Percentiles rank a stretch among this genome's conserved stretches.
These are phyloP conservation scores for Gallinago solitaria DNA, from an alignment of 2,797 vertebrate genomes.

Conservation along the genomic window DNA sequence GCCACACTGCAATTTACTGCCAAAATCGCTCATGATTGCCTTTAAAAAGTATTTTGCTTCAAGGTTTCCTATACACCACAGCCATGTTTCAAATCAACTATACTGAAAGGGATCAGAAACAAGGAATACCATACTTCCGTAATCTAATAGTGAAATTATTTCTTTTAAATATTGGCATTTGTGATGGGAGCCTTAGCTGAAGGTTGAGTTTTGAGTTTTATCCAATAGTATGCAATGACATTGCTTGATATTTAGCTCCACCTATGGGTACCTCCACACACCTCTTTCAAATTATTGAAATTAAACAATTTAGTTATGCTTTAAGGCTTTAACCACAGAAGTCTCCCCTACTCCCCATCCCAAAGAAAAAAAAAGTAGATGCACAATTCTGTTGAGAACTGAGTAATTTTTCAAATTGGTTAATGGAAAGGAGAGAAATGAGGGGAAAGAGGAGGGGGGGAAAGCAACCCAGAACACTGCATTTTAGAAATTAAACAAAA, in stretches of 20 bases:
- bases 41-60: background rate
- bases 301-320: rapidly evolving
- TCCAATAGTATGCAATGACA: background rate
- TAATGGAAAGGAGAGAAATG: background rate
- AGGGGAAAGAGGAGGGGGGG: no score
- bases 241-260: slow-evolving; percentile 53
- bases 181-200: background rate
- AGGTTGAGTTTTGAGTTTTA: background rate
- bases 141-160: background rate
- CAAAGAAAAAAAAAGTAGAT: background rate
- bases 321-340: background rate
- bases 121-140: background rate
- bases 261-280: background rate
- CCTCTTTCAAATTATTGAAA: background rate
- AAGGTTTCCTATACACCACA: background rate
- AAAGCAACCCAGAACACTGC: background rate
- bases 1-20: background rate
- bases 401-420: background rate
- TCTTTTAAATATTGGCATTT: background rate
- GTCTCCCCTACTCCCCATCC: background rate
- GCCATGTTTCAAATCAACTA: background rate
- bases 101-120: background rate
- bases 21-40: background rate
- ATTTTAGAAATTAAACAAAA: background rate
- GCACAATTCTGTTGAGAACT: background rate